Evolutionary conservation across 2,113 vertebrate species (phyloP), one percentile per base, ranked within the genome.

Genomic region (Thamnophis sirtalis): DNA sequence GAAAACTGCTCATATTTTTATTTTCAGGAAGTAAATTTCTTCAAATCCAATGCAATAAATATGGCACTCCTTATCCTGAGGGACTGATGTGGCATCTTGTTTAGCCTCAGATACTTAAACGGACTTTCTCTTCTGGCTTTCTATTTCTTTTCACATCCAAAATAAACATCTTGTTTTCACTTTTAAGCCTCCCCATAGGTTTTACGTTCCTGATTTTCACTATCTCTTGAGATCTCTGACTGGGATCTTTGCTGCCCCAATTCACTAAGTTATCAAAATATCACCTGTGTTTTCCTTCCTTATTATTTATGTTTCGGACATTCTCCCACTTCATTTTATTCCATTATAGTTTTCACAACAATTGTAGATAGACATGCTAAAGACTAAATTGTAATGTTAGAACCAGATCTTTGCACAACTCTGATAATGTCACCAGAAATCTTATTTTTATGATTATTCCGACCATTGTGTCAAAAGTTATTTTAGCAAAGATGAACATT

Each of bases 11-110:
- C 56, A 48, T 91, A 50, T 11, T 89, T 95, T 95, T 95, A 94
- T n/a, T 54, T 88, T 53, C 86, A 58, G 26, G 48, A 94, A 91
- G 0, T 86, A 28, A 11, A 56, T 28, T 91, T 89, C 80, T 21
- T n/a, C 33, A 91, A 84, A 84, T 88, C 88, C 90, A 91, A 95
- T 22, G 89, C 38, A 93, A 90, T n/a, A 93, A 92, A 96, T 95
- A 87, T 88, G 3, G 9, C 51, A 91, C 50, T 91, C 90, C 43
- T 60, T 60, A 87, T 26, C 93, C 90, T 90, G 24, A 22, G 54
- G 54, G 38, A 73, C 24, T 84, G 38, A 56, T n/a, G 55, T 49
- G 43, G 73, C 38, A 80, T 21, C 33, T 56, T 56, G 17, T 68
- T 49, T 4, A 55, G 17, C 43, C 4, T 58, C 33, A 54, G 17